Base-by-base conservation (phyloP, 37 sponge, comb jelly and placozoan species). In the Oscarella lobularis region DNA sequence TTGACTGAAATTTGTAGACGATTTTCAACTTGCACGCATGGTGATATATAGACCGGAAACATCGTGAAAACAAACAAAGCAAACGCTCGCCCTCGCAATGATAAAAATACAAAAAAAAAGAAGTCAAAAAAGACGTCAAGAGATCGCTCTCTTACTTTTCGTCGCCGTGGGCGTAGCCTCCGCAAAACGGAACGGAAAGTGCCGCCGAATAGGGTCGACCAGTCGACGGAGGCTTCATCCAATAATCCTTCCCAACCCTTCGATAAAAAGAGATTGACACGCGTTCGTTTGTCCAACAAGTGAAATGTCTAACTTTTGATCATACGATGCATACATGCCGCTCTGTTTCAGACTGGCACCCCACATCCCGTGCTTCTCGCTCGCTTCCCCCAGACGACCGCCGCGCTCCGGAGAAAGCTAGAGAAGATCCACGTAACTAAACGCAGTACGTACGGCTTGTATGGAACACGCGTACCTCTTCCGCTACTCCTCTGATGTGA, bases 361-460 rank as follows among this genome's bases (percentile, higher is more conserved):
- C 75, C 75, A 74, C 66, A 35, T 6, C 29, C 65, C 75, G 65
- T 74, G 75, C 75, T 74, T 74, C 65, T 74, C 75, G 54, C 75
- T 74, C 66, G 75, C 75, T 20, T 6, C 20, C 60, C 30, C 60
- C 6, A 35, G 9, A 5, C 9, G 40, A 5, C 75, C 75, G 6
- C 73, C 73, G 9, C 73, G 9, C 27, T 70, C 73, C 20, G 73
- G 32, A 27, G 37, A 20, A 14, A 70, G 27, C 73, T 48, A 48
- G 20, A 48, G 14, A 48, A 48, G 9, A 48, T 48, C 20, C 9
- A 48, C 9, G 9, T 48, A 48, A 48, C 20, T 48, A 48, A 48
- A 48, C 20, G 9, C 60, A 27, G 60, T 48, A 27, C 20, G 60
- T 27, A 48, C 14, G 20, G 20, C 9, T 48, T 48, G 60, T 48